Evolutionary conservation across 1,140 invertebrate genomes (phyloP).

Genomic region (Pomacea maculata): DNA sequence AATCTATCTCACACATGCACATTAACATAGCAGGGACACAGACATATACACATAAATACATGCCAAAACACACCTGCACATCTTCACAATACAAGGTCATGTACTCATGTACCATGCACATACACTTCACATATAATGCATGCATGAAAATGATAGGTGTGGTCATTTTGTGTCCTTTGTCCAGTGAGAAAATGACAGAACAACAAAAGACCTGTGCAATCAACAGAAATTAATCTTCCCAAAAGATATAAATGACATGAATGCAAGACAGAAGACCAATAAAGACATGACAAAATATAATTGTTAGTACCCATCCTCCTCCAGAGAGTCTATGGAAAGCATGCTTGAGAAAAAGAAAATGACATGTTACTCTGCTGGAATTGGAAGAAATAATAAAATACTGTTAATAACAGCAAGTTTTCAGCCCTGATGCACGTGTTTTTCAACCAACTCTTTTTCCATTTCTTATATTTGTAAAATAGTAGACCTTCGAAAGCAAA

Average conservation of each 20-base stretch:
- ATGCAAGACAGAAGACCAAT: background rate
- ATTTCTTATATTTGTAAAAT: too few species aligned
- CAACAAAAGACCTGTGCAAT: background rate
- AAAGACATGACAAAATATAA: background rate
- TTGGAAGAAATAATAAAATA: background rate
- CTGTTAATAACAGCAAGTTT: background rate
- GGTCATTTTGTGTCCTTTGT: background rate
- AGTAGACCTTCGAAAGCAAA: too few species aligned
- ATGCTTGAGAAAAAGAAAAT: constrained; percentile 20
- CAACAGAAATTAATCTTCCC: background rate
- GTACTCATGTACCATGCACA: background rate
- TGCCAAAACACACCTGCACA: background rate
- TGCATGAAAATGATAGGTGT: background rate
- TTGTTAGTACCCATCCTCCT: constrained; percentile 50
- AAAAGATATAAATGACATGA: background rate
- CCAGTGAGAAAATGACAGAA: background rate
- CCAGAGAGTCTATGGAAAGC: constrained; percentile 48
- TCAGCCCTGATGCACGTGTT: background rate
- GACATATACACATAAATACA: background rate
- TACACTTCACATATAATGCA: background rate
- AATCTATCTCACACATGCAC: background rate
- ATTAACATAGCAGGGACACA: background rate
- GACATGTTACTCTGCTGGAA: background rate
- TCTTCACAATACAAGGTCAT: background rate
- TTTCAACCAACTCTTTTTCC: too few species aligned